Conservation (phyloP, 2,888 invertebrate species). For the Tiphia femorata region DNA sequence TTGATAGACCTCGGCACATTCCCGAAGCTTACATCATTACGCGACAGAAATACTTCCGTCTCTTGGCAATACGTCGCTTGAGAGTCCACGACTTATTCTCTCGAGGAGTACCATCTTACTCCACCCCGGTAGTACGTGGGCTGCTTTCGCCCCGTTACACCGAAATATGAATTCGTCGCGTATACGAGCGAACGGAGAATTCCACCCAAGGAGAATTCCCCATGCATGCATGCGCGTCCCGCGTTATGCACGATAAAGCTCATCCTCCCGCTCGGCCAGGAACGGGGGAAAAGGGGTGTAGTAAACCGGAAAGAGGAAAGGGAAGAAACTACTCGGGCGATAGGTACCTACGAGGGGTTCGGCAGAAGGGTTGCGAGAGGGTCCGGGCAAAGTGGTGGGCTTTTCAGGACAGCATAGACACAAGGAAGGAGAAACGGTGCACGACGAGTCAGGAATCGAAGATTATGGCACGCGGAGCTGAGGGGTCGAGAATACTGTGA, state of each 20-base stretch:
- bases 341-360: neutral
- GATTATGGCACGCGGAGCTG: constrained; percentile 5
- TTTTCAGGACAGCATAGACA: neutral
- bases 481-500: neutral
- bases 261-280: too few relatives aligned
- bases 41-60: too few relatives aligned
- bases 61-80: too few relatives aligned
- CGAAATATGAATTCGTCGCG: constrained; percentile 2
- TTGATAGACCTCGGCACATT: too few relatives aligned
- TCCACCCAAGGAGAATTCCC: constrained; percentile 24
- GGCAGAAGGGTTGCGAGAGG: neutral
- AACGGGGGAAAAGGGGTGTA: too few relatives aligned
- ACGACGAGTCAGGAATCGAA: constrained; percentile 1
- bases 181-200: constrained; percentile 16
- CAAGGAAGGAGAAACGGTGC: neutral
- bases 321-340: too few relatives aligned
- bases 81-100: too few relatives aligned
- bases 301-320: neutral
- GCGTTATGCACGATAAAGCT: constrained; percentile 27
- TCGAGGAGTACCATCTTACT: too few relatives aligned
- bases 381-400: neutral
- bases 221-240: constrained; percentile 13
- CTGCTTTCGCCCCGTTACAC: neutral
- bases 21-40: too few relatives aligned
- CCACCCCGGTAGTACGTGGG: too few relatives aligned